Evolutionary conservation across 2,113 vertebrate genomes (phyloP).

Genomic region (Pelmatolapia mariae): DNA sequence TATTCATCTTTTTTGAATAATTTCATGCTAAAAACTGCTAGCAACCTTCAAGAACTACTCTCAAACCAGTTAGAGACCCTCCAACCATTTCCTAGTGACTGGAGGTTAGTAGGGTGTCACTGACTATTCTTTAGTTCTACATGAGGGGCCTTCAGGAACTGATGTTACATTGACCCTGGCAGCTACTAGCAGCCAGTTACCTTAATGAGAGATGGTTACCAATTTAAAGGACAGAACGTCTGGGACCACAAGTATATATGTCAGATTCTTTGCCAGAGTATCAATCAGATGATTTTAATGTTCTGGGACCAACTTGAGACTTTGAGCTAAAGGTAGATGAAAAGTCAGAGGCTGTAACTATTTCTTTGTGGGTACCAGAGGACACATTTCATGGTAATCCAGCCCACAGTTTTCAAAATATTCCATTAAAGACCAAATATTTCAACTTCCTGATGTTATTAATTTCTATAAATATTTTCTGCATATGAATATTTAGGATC

Average conservation of each 20-base stretch:
- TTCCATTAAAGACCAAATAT: not conserved
- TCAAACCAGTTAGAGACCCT: not conserved
- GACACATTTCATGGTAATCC: not conserved
- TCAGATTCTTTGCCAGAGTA: not conserved
- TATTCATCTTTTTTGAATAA: rapidly evolving
- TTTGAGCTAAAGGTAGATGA: not conserved
- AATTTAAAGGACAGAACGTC: not conserved
- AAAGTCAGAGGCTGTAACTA: not conserved
- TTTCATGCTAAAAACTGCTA: not conserved
- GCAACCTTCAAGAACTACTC: rapidly evolving
- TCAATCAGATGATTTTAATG: not conserved
- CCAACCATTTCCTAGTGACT: not conserved
- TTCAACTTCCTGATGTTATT: not conserved
- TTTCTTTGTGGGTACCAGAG: not conserved
- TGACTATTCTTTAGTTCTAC: rapidly evolving
- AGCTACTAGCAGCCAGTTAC: not conserved
- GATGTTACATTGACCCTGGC: rapidly evolving
- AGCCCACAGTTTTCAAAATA: not conserved
- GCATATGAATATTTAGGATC: not conserved
- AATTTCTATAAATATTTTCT: not conserved
- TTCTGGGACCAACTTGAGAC: not conserved
- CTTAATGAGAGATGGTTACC: not conserved
- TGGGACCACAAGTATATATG: not conserved
- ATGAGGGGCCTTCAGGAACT: not conserved
- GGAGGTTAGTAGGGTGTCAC: not conserved